Evolutionary conservation across 2,888 invertebrate species (phyloP).

Genomic region (Ormyrus nitidulus): DNA sequence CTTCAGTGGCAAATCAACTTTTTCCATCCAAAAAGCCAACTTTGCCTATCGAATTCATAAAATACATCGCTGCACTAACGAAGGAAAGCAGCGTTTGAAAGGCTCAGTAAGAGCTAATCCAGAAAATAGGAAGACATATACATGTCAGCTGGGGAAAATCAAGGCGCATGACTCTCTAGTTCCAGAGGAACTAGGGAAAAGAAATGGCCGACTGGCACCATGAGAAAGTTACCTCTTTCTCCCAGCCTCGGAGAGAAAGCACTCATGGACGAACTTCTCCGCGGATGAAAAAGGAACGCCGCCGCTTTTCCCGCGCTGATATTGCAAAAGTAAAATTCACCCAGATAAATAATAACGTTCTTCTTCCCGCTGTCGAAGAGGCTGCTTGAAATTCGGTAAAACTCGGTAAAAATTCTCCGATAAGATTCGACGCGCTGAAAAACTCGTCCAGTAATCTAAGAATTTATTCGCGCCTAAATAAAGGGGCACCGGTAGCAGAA

Average conservation of each 20-base stretch:
- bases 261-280: background rate
- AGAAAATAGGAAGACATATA: too few relatives aligned
- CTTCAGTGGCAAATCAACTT: too few relatives aligned
- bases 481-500: constrained; percentile 36
- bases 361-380: background rate
- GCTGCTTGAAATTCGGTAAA: constrained; percentile 11
- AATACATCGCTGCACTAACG: too few relatives aligned
- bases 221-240: constrained; percentile 55
- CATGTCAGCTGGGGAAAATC: too few relatives aligned
- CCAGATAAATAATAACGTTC: too few relatives aligned
- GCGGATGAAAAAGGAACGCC: background rate
- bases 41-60: too few relatives aligned
- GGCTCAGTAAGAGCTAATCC: too few relatives aligned
- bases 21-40: too few relatives aligned
- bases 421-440: too few relatives aligned
- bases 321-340: too few relatives aligned
- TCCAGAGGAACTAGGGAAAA: constrained; percentile 11
- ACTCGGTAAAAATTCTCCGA: constrained; percentile 27
- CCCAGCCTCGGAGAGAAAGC: constrained; percentile 43
- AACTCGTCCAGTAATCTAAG: background rate
- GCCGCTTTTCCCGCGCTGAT: constrained; percentile 25
- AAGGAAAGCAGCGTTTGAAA: too few relatives aligned
- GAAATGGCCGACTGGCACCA: constrained; percentile 23
- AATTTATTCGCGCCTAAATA: background rate
- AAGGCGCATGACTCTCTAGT: too few relatives aligned